A percentile compares a stretch with the other conserved stretches of the same genome.
Conservation (phyloP, 1,140 invertebrate species). For the Drosophila auraria region DNA sequence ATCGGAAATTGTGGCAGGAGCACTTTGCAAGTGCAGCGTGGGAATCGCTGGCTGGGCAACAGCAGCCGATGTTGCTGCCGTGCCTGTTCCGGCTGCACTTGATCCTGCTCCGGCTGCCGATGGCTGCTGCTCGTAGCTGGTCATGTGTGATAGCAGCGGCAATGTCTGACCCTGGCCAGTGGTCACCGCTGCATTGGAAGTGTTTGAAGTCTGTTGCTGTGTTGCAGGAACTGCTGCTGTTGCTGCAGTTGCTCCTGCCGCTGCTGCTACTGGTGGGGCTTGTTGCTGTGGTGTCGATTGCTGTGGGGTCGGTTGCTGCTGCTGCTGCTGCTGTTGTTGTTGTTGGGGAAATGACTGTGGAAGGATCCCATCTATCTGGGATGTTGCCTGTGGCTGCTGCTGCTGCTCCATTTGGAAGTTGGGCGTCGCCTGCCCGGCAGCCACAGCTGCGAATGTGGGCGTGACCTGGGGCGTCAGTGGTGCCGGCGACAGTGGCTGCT, state of each 20-base stretch:
- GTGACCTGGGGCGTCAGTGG: slow-evolving; percentile 51
- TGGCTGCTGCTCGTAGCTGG: slow-evolving; percentile 61
- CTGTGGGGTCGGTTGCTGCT: slow-evolving; percentile 37
- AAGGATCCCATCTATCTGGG: slow-evolving; percentile 66
- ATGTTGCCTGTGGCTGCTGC: slow-evolving; percentile 63
- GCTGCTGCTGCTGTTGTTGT: slow-evolving; percentile 52
- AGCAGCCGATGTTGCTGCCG: slow-evolving; percentile 26
- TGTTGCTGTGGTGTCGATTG: slow-evolving; percentile 55
- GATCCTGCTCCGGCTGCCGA: slow-evolving; percentile 26
- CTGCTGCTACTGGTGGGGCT: slow-evolving; percentile 41
- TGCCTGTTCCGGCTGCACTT: slow-evolving; percentile 29
- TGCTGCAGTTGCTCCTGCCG: slow-evolving; percentile 5
- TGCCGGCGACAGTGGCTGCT: slow-evolving; percentile 62
- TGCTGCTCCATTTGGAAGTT: slow-evolving; percentile 60
- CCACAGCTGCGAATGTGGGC: slow-evolving; percentile 66
- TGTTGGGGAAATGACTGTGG: slow-evolving; percentile 47
- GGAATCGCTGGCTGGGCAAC: slow-evolving; percentile 31
- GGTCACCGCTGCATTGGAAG: slow-evolving; percentile 46
- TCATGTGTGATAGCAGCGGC: slow-evolving; percentile 74
- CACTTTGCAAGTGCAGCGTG: slow-evolving; percentile 64
- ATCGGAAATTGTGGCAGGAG: slow-evolving; percentile 78
- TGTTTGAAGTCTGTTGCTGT: slow-evolving; percentile 58
- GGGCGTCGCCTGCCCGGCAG: slow-evolving; percentile 54
- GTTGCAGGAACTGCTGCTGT: slow-evolving; percentile 6
- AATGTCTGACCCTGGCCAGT: slow-evolving; percentile 71